Conservation (phyloP, 64 coral and sea anemone species). For the Astreopora myriophthalma region DNA sequence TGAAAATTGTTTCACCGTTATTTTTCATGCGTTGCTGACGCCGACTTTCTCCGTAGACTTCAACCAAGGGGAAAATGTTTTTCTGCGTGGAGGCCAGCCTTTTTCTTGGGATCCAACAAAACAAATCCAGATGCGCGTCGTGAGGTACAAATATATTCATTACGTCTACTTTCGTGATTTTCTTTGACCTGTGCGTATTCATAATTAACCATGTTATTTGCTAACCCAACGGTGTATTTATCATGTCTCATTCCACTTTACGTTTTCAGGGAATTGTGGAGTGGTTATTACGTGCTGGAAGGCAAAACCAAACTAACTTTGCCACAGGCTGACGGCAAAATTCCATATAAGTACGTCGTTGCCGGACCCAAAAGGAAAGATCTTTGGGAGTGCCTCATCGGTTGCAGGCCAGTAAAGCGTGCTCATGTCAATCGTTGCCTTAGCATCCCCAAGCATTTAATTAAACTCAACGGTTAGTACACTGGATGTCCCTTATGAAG, state of each 20-base stretch:
- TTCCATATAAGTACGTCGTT: constrained; percentile 46
- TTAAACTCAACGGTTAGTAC: constrained; percentile 1
- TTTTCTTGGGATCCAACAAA: background rate
- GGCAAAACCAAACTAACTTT: background rate
- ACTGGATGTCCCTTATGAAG: background rate
- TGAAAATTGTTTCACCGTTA: background rate
- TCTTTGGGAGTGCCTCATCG: constrained; percentile 48
- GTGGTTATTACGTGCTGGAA: background rate
- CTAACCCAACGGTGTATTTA: background rate
- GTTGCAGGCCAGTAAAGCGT: background rate
- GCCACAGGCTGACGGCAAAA: background rate
- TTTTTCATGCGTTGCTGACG: constrained; percentile 9
- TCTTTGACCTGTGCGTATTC: background rate
- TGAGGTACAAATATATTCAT: background rate
- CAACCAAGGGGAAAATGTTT: background rate
- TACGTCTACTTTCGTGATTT: background rate
- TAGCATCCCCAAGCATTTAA: background rate
- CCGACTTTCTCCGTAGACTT: background rate
- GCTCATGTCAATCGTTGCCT: constrained; percentile 47
- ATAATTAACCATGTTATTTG: background rate
- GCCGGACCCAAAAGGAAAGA: background rate
- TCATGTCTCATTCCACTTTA: background rate
- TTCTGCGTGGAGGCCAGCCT: background rate
- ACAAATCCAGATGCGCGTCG: background rate
- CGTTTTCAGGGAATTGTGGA: background rate